Evolutionary conservation across 2,797 vertebrate species (phyloP).

Genomic region (Silurus lanzhouensis): DNA sequence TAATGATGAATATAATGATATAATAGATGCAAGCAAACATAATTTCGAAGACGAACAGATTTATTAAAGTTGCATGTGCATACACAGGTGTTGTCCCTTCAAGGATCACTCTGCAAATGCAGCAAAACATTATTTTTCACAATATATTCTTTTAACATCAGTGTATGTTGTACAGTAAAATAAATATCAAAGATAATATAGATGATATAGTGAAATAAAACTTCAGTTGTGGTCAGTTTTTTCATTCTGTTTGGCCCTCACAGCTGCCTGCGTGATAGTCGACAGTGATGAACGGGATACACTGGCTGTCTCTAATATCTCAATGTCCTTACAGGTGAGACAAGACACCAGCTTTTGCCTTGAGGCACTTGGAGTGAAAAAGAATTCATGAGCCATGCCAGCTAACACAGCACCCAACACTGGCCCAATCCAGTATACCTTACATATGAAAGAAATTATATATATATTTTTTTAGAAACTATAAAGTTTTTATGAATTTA

Average conservation of each 20-base stretch:
- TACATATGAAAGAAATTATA: conserved; percentile 5
- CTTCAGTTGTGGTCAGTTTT: conserved; percentile 75
- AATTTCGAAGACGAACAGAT: background rate
- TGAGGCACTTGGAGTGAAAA: conserved; percentile 78
- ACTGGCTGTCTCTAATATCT: conserved; percentile 80
- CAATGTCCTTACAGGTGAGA: conserved; percentile 79
- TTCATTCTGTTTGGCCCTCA: conserved; percentile 73
- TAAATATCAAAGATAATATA: background rate
- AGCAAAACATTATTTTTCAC: background rate
- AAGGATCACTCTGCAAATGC: background rate
- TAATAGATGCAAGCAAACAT: background rate
- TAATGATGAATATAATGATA: too few relatives aligned
- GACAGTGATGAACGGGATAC: conserved; percentile 79
- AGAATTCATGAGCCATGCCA: conserved; percentile 79
- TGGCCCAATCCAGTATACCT: conserved; percentile 85
- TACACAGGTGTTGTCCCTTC: background rate
- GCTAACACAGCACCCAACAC: conserved; percentile 76
- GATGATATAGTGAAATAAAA: background rate
- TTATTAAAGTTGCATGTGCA: background rate
- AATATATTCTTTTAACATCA: background rate
- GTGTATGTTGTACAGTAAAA: background rate
- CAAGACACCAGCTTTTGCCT: conserved; percentile 82
- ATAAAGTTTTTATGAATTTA: background rate
- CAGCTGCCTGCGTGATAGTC: conserved; percentile 75
- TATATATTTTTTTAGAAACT: background rate